Evolutionary conservation across 2,113 vertebrate genomes (phyloP).

Genomic region (Phaethon lepturus): DNA sequence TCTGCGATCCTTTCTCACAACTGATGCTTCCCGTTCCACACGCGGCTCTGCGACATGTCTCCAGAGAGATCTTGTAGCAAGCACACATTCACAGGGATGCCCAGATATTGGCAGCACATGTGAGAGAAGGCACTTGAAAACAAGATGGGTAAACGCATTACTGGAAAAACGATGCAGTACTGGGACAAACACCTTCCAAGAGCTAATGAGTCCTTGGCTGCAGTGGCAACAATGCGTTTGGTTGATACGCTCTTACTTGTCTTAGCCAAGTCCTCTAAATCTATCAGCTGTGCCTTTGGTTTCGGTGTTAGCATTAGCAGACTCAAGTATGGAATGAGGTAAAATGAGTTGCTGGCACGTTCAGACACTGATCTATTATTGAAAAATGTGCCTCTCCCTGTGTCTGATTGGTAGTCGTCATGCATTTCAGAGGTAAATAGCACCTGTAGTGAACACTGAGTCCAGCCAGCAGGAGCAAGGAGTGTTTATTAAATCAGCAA

Average conservation of each 20-base stretch:
- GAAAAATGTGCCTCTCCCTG: background rate
- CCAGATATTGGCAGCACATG: background rate
- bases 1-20: background rate
- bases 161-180: background rate
- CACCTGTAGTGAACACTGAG: background rate
- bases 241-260: background rate
- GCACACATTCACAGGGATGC: background rate
- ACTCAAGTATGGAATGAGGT: background rate
- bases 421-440: constrained; percentile 5
- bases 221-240: rapidly evolving
- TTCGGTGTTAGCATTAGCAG: background rate
- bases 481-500: background rate
- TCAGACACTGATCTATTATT: background rate
- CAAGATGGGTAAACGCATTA: background rate
- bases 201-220: background rate
- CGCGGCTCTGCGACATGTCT: background rate
- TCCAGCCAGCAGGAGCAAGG: background rate
- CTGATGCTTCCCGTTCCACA: background rate
- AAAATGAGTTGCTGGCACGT: background rate
- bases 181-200: background rate
- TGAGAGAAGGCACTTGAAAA: background rate
- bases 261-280: background rate
- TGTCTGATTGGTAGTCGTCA: background rate
- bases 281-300: background rate
- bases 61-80: background rate